Conservation (phyloP, 2,888 invertebrate species). For the Chrysomela aeneicollis region DNA sequence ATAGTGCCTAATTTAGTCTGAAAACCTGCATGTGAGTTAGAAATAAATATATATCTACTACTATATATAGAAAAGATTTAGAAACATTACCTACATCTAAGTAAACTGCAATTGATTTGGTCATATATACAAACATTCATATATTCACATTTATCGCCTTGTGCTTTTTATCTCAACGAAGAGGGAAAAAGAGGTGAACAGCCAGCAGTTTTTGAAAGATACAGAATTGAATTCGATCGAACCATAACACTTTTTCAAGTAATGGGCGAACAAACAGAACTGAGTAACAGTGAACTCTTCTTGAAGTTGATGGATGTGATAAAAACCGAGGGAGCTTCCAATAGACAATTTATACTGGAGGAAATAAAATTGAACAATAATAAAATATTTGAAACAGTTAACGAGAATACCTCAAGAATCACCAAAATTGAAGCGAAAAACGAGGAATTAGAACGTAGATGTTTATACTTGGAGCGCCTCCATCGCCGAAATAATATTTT, state of each 20-base stretch:
- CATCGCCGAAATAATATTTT: slow-evolving; percentile 13
- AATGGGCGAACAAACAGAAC: not conserved
- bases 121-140: no score
- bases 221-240: not conserved
- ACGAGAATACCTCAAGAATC: no score
- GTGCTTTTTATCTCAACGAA: no score
- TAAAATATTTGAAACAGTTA: not conserved
- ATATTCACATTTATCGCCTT: no score
- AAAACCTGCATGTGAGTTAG: no score
- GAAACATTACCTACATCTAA: no score
- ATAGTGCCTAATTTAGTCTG: no score
- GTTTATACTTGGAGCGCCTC: slow-evolving; percentile 9
- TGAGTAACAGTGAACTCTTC: slow-evolving; percentile 1
- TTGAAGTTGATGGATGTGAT: not conserved
- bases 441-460: slow-evolving; percentile 4
- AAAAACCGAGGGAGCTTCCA: not conserved
- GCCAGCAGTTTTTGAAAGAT: no score
- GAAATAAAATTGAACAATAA: slow-evolving; percentile 5
- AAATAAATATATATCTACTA: no score
- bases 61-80: no score
- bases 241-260: slow-evolving; percentile 1
- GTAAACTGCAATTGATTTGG: no score
- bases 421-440: slow-evolving; percentile 8
- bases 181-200: no score
- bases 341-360: slow-evolving; percentile 1